These are phyloP conservation scores for Montipora efflorescens DNA, from an alignment of 64 coral and sea anemone genomes.

Conservation along the genomic window DNA sequence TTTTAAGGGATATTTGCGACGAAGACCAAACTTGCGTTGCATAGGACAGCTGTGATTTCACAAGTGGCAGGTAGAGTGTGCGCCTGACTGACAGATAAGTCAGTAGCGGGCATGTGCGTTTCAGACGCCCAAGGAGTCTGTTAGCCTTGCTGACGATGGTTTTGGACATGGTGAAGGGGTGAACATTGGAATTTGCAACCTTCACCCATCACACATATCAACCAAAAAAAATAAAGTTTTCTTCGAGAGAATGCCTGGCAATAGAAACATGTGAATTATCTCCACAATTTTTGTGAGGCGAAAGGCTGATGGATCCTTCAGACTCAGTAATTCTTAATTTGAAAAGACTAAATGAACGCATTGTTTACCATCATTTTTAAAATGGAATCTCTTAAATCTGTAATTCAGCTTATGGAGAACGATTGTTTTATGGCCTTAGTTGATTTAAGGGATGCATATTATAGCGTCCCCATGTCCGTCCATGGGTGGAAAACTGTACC, in stretches of 20 bases:
- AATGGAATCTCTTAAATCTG: constrained; percentile 59
- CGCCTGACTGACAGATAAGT: too few relatives aligned
- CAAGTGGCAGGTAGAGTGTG: too few relatives aligned
- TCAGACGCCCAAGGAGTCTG: too few relatives aligned
- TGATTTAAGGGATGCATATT: constrained; percentile 56
- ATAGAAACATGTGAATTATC: constrained; percentile 36
- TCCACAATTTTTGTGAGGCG: constrained; percentile 61
- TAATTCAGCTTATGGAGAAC: constrained; percentile 49
- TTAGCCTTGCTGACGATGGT: neutral
- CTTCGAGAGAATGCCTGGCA: too few relatives aligned
- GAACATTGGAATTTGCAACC: too few relatives aligned
- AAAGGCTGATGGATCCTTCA: constrained; percentile 71
- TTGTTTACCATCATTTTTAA: constrained; percentile 68
- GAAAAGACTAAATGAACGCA: constrained; percentile 53
- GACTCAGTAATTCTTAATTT: constrained; percentile 45
- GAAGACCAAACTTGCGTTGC: too few relatives aligned
- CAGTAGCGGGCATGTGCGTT: too few relatives aligned
- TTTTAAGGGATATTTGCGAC: too few relatives aligned
- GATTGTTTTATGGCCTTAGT: constrained; percentile 33
- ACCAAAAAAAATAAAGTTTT: neutral
- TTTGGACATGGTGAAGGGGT: neutral
- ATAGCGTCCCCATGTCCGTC: neutral
- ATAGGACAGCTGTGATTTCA: too few relatives aligned
- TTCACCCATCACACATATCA: too few relatives aligned
- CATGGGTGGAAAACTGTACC: constrained; percentile 24